Evolutionary conservation across 2,113 vertebrate species (phyloP), one percentile per base, ranked within the genome.

Genomic region (Campylorhamphus procurvoides): DNA sequence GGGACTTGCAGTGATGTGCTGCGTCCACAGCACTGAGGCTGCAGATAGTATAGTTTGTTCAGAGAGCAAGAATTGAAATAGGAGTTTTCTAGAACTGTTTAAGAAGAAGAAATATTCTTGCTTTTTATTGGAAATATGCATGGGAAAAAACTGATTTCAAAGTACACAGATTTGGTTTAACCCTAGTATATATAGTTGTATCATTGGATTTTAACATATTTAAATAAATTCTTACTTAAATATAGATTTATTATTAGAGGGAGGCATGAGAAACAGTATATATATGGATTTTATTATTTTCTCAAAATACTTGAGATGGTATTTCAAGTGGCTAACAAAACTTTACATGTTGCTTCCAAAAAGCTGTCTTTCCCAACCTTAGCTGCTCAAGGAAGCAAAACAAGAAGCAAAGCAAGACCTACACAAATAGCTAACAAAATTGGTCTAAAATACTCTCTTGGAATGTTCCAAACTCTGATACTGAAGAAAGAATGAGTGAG

Each of bases 1-100:
- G 40, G 15, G 27, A 47, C 19, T 56, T 44, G 25, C 44, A 82
- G 35, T 68, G 2, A 33, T 2, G 10, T 0, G 0, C 29, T 39
- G 18, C 39, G 20, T 25, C 15, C 17, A 53, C 46, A 58, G 29
- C 16, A 14, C 3, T 42, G 37, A 64, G 42, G 9, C 49, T 58
- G 12, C n/a, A 76, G 28, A 24, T 20, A 28, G 7, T 40, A 2
- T 33, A 14, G 64, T 33, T 60, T 67, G 49, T 33, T 60, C 35
- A 67, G 37, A 62, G 35, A 72, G 7, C 9, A 18, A 17, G 8
- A 14, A 15, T 1, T 62, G 37, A 44, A 66, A 71, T 66, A 17
- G 28, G 24, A 72, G 18, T 18, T 84, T 72, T 77, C 29, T 55
- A 33, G 20, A 83, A 37, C 18, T 40, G 23, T 50, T 66, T 75